A percentile compares a stretch with the other conserved stretches of the same genome.
Evolutionary conservation across 1,140 invertebrate species (phyloP).

Genomic region (Drosophila albomicans): DNA sequence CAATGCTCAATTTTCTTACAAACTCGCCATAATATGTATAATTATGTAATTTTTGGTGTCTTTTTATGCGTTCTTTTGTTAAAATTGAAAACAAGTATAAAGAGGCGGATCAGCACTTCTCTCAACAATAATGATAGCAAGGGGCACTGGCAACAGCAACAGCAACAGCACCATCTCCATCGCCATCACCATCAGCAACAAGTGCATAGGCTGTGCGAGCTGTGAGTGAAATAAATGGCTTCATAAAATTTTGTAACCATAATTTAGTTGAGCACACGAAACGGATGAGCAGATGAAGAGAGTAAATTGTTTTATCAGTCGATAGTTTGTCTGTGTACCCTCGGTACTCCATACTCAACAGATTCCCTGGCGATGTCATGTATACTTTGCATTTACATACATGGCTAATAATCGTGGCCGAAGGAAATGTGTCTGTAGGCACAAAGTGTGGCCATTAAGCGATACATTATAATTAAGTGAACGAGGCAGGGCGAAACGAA

Average conservation of each 20-base stretch:
- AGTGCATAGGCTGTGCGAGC: constrained; percentile 11
- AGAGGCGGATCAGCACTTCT: constrained; percentile 38
- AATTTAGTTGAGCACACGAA: constrained; percentile 54
- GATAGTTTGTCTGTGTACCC: constrained; percentile 40
- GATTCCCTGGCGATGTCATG: background rate
- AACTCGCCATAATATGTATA: constrained; percentile 56
- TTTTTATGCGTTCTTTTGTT: constrained; percentile 17
- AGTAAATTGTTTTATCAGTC: constrained; percentile 77
- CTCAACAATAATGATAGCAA: constrained; percentile 34
- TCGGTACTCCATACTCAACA: background rate
- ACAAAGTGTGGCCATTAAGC: constrained; percentile 73
- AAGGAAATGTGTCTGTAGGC: constrained; percentile 45
- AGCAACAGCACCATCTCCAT: too few species aligned
- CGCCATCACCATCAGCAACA: constrained; percentile 1
- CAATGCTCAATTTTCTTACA: constrained; percentile 22
- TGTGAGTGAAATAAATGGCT: constrained; percentile 80
- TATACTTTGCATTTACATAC: constrained; percentile 27
- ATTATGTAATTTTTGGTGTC: constrained; percentile 62
- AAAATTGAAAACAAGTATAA: constrained; percentile 76
- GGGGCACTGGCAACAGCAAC: constrained; percentile 6
- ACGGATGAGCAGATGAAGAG: constrained; percentile 25
- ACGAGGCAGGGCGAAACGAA: constrained; percentile 45
- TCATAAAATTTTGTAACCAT: constrained; percentile 83
- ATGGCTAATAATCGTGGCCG: constrained; percentile 51
- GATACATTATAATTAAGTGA: constrained; percentile 75